Base-by-base conservation (phyloP, 1,140 invertebrate species). In the Heliconius hewitsoni region DNA sequence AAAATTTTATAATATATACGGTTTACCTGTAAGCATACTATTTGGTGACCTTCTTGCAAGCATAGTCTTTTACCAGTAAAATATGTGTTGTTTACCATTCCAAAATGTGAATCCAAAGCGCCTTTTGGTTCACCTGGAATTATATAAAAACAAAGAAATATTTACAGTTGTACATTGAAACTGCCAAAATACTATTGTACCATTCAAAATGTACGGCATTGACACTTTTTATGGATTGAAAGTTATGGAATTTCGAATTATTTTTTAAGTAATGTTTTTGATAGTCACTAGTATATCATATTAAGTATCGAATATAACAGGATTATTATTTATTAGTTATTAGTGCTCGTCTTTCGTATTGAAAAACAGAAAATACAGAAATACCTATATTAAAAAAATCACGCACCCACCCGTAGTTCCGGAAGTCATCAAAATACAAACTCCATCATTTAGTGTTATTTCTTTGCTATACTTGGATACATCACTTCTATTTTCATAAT, bases 361-460 rank as follows among this genome's bases (percentile, higher is more conserved):
- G 34, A 37, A 37, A 37, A 37, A 6, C 11, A 13, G 42, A 46
- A 46, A 46, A 46, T 46, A 13, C 13, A 46, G 42, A 4, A 13
- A 3, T 46, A 46, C 13, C 3, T 73, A 16, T 73, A n/a, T 71
- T 52, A 50, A 74, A 78, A 60, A 57, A 70, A 66, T 70, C 27
- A 82, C n/a, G 16, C 60, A 85, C 84, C 50, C 75, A 95, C 96
- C 95, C 8, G 95, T 96, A 18, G 95, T 96, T 81, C 97, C 97
- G 1, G 98, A 99, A 1, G 98, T 98, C 83, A 98, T 98, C 87
- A 98, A 98, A 83, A 99, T 97, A 86, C 97, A 97, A 78, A 96
- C 96, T 1, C 96, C 95, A 30, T 96, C 96, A 85, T 97, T 96
- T 16, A 97, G 96, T 73, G 96, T 96, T 5, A 98, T 92, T 81